Percentiles rank a stretch among this genome's conserved stretches.
These are phyloP conservation scores for Drosophila aldrichi DNA, from an alignment of 2,888 invertebrate genomes.

Conservation along the genomic window DNA sequence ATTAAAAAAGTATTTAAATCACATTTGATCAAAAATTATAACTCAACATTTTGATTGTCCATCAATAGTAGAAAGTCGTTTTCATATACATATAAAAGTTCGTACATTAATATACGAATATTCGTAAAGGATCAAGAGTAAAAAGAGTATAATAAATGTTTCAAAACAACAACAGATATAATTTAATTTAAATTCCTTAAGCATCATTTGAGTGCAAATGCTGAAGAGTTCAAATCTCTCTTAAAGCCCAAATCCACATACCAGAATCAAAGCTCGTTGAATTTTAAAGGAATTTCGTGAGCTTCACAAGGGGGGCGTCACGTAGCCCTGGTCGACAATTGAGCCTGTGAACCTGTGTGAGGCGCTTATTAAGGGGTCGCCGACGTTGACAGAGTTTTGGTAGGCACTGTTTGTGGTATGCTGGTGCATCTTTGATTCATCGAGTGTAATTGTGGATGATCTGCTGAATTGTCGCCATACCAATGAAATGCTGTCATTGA, in stretches of 20 bases:
- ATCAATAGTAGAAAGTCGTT: too few species aligned
- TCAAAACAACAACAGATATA: too few species aligned
- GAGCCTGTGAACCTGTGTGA: conserved; percentile 8
- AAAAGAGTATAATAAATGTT: too few species aligned
- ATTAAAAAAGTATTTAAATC: too few species aligned
- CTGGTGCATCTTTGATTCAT: conserved; percentile 46
- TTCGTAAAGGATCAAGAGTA: too few species aligned
- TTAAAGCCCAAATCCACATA: background rate
- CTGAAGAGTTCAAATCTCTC: too few species aligned
- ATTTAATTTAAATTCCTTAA: background rate
- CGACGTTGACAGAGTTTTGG: conserved; percentile 9
- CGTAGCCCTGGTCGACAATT: conserved; percentile 17
- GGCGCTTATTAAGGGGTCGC: conserved; percentile 39
- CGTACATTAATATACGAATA: too few species aligned
- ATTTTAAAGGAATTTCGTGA: conserved; percentile 21
- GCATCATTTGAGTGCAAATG: background rate
- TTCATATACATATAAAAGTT: too few species aligned
- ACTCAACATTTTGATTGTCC: too few species aligned
- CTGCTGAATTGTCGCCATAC: conserved; percentile 30
- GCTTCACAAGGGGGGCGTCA: conserved; percentile 18
- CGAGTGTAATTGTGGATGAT: conserved; percentile 41
- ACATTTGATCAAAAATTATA: too few species aligned
- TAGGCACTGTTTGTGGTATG: conserved; percentile 15
- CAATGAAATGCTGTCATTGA: conserved; percentile 25
- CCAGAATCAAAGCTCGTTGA: background rate